phyloP scores from a whole-genome alignment of 1,140 invertebrate species.

The Phenacoccus solenopsis region DNA sequence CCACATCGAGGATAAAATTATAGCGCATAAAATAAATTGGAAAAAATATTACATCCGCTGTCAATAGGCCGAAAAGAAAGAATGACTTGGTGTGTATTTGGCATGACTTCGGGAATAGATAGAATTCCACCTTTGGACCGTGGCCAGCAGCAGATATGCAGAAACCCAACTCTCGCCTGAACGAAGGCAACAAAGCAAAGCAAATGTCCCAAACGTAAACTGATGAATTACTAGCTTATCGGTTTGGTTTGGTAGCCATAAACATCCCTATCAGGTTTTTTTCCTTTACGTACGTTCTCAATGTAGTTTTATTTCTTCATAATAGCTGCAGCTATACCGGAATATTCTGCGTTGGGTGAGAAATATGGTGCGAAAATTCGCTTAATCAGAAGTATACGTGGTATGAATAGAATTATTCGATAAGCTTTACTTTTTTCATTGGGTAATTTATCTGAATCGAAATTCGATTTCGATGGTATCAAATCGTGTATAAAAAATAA shows the following conservation, averaged over 20 bases:
- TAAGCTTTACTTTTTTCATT: no score
- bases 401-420: not conserved
- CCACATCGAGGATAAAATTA: not conserved
- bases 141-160: conserved; percentile 9
- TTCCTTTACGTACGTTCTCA: not conserved
- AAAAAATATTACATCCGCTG: conserved; percentile 2
- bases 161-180: not conserved
- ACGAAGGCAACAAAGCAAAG: conserved; percentile 11
- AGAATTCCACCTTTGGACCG: conserved; percentile 6
- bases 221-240: conserved; percentile 9
- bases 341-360: no score
- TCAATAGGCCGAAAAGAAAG: not conserved
- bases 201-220: conserved; percentile 16
- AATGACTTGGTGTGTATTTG: not conserved
- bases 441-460: not conserved
- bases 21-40: not conserved
- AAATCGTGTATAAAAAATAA: no score
- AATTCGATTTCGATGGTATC: not conserved
- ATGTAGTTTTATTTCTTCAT: not conserved
- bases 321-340: no score
- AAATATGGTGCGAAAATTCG: no score
- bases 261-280: not conserved
- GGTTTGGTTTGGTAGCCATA: not conserved
- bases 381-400: not conserved
- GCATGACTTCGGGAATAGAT: not conserved